Evolutionary conservation across 2,888 invertebrate species (phyloP).

Genomic region (Trichopoda pennipes): DNA sequence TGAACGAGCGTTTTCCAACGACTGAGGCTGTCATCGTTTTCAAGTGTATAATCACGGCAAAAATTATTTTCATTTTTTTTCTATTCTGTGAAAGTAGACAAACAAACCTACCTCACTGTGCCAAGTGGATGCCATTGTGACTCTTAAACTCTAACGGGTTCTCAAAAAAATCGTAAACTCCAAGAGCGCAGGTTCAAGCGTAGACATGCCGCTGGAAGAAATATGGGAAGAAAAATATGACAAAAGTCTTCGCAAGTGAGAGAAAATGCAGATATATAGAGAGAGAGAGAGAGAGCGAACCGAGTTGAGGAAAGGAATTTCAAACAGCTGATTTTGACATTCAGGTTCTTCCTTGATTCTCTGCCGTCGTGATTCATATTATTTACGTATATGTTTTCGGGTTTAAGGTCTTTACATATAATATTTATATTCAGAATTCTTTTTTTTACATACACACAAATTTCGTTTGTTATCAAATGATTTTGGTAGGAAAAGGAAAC

Average conservation of each 20-base stretch:
- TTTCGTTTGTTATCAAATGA: constrained; percentile 3
- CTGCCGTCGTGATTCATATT: constrained; percentile 12
- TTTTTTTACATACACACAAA: not conserved
- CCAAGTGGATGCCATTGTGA: constrained; percentile 19
- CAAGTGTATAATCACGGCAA: constrained; percentile 55
- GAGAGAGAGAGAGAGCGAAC: not conserved
- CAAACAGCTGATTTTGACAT: constrained; percentile 61
- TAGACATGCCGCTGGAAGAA: constrained; percentile 38
- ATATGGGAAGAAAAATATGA: not conserved
- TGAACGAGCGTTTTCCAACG: constrained; percentile 78
- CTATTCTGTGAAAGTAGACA: not conserved
- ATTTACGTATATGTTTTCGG: not conserved
- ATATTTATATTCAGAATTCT: not conserved
- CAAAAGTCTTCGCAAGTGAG: not conserved
- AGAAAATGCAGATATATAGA: not conserved
- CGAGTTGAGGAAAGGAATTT: not conserved
- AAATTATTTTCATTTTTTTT: constrained; percentile 7
- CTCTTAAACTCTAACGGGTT: constrained; percentile 14
- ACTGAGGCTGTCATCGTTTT: constrained; percentile 73
- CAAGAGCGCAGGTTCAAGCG: constrained; percentile 33
- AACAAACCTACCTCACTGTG: not conserved
- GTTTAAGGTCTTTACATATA: not conserved
- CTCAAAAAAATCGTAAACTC: not conserved
- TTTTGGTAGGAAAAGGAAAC: not conserved
- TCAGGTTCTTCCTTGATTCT: constrained; percentile 1